A percentile compares a stretch with the other conserved stretches of the same genome.
These are phyloP conservation scores for Mayetiola destructor DNA, from an alignment of 2,888 invertebrate species.

Conservation along the genomic window DNA sequence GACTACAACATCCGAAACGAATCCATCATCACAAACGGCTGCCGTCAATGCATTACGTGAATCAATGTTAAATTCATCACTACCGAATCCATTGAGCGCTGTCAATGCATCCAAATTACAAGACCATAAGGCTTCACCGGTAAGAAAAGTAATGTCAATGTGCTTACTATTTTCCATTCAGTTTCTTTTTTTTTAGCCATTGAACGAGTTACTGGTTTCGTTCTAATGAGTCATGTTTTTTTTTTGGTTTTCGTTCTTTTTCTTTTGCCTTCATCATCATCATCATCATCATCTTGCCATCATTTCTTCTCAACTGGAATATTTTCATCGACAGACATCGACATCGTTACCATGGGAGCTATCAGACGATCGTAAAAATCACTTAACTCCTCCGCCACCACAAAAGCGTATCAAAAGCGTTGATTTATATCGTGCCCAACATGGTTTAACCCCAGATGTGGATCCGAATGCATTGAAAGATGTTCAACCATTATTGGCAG, in stretches of 20 bases:
- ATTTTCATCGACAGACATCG: constrained; percentile 37
- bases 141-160: constrained; percentile 28
- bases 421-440: constrained; percentile 50
- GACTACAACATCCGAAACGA: constrained; percentile 19
- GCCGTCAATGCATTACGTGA: constrained; percentile 16
- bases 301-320: too few species aligned
- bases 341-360: constrained; percentile 49
- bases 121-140: constrained; percentile 36
- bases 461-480: constrained; percentile 31
- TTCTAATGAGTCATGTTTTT: not conserved
- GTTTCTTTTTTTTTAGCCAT: constrained; percentile 9
- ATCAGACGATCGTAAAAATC: constrained; percentile 39
- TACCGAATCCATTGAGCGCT: constrained; percentile 19
- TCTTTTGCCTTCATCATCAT: not conserved
- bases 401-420: constrained; percentile 57
- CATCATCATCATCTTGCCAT: too few species aligned
- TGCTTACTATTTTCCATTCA: constrained; percentile 3
- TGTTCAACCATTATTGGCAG: constrained; percentile 26
- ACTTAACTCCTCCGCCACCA: constrained; percentile 44
- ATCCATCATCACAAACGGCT: constrained; percentile 18
- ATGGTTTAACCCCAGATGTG: constrained; percentile 33
- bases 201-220: not conserved
- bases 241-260: not conserved
- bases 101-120: constrained; percentile 26
- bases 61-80: constrained; percentile 21